Evolutionary conservation across 2,797 vertebrate species (phyloP).

Genomic region (Agapornis canus): DNA sequence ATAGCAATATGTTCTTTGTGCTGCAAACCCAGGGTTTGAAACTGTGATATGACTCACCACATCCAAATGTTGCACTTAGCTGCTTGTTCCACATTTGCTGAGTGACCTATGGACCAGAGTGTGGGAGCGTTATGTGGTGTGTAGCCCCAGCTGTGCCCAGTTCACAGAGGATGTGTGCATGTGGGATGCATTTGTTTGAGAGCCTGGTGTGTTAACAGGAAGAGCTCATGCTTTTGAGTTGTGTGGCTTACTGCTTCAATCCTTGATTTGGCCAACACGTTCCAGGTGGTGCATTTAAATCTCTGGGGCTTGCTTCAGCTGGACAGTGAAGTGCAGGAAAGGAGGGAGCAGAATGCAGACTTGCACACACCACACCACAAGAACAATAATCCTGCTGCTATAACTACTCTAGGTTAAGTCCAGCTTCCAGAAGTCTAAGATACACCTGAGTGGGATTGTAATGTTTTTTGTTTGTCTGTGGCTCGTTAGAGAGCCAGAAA

Average conservation of each 20-base stretch:
- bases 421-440: neutral
- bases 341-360: neutral
- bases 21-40: neutral
- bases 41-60: neutral
- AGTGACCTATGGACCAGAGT: neutral
- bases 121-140: neutral
- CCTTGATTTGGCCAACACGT: neutral
- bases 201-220: neutral
- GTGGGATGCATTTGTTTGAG: neutral
- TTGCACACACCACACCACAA: neutral
- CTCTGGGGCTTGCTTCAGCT: neutral
- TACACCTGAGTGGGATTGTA: neutral
- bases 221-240: neutral
- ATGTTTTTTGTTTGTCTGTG: neutral
- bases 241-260: neutral
- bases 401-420: neutral
- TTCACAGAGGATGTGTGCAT: neutral
- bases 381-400: neutral
- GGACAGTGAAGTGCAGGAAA: neutral
- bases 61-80: fast-evolving
- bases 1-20: neutral
- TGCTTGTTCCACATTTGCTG: fast-evolving
- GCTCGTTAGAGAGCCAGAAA: neutral
- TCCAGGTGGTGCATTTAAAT: neutral
- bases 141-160: neutral